Conservation (phyloP, 2,113 vertebrate species). For the Pleuronectes platessa region DNA sequence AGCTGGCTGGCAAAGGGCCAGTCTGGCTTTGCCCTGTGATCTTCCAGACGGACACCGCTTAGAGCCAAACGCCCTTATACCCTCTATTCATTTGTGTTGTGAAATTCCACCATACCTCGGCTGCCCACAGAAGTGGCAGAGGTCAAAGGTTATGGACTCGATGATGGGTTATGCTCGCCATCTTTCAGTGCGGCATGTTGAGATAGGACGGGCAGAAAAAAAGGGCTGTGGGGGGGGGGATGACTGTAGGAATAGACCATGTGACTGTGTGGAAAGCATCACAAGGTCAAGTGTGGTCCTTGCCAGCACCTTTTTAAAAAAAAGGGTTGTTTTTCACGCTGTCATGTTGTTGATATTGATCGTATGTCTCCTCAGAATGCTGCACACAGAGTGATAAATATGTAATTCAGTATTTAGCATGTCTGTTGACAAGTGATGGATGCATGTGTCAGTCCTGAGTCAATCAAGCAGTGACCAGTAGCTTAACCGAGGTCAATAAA, state of each 20-base stretch:
- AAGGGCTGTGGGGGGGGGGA: slow-evolving; percentile 10
- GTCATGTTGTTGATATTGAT: slow-evolving; percentile 65
- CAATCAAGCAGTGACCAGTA: slow-evolving; percentile 17
- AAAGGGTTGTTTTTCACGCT: slow-evolving; percentile 62
- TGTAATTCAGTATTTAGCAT: slow-evolving; percentile 48
- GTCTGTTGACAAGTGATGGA: slow-evolving; percentile 56
- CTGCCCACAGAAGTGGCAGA: slow-evolving; percentile 28
- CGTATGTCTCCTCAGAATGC: slow-evolving; percentile 24
- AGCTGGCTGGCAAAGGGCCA: slow-evolving; percentile 54
- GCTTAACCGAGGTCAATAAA: slow-evolving; percentile 19
- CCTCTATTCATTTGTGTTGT: slow-evolving; percentile 64
- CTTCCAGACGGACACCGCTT: slow-evolving; percentile 59
- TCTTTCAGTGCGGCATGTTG: slow-evolving; percentile 51
- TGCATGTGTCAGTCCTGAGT: slow-evolving; percentile 31
- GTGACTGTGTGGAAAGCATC: slow-evolving; percentile 40
- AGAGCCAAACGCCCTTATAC: slow-evolving; percentile 62
- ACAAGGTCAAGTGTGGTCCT: slow-evolving; percentile 69
- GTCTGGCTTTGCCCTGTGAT: slow-evolving; percentile 64
- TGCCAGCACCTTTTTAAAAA: slow-evolving; percentile 55
- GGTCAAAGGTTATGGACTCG: slow-evolving; percentile 51
- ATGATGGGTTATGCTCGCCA: slow-evolving; percentile 64
- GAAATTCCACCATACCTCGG: slow-evolving; percentile 57
- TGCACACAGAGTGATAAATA: slow-evolving; percentile 38
- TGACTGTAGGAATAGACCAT: slow-evolving; percentile 27
- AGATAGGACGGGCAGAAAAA: slow-evolving; percentile 25